These are phyloP conservation scores for Melinaea marsaeus DNA, from an alignment of 2,888 invertebrate species.

Conservation along the genomic window DNA sequence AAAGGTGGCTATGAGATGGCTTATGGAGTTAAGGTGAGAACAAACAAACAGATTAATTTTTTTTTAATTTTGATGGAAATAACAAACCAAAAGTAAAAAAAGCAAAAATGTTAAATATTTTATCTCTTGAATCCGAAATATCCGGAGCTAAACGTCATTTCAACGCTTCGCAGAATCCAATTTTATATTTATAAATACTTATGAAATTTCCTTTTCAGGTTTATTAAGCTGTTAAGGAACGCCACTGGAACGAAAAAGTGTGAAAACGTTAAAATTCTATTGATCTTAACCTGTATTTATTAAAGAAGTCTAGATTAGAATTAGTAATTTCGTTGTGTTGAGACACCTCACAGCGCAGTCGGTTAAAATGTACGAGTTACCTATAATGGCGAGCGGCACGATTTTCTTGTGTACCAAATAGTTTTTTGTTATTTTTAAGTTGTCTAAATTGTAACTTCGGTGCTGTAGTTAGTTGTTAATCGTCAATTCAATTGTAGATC, in stretches of 20 bases:
- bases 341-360: conserved; percentile 45
- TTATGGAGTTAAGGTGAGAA: conserved; percentile 77
- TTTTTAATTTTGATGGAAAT: not conserved
- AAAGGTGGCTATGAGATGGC: conserved; percentile 95
- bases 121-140: too few species aligned
- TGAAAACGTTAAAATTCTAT: conserved; percentile 42
- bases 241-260: conserved; percentile 50
- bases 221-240: conserved; percentile 49
- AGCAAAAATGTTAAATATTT: too few species aligned
- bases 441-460: conserved; percentile 4
- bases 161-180: too few species aligned
- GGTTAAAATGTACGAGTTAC: conserved; percentile 43
- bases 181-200: too few species aligned
- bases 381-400: conserved; percentile 24
- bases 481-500: not conserved
- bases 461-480: not conserved
- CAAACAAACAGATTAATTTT: not conserved
- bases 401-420: conserved; percentile 21
- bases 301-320: conserved; percentile 41
- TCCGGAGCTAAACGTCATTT: too few species aligned
- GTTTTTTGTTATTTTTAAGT: conserved; percentile 10
- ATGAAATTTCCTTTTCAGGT: conserved; percentile 44
- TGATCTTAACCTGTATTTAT: conserved; percentile 65
- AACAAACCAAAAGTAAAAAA: too few species aligned
- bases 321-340: conserved; percentile 45